Percentiles rank a stretch among this genome's conserved stretches.
phyloP scores from a whole-genome alignment of 2,888 invertebrate genomes.

The Sarcophaga caerulescens region DNA sequence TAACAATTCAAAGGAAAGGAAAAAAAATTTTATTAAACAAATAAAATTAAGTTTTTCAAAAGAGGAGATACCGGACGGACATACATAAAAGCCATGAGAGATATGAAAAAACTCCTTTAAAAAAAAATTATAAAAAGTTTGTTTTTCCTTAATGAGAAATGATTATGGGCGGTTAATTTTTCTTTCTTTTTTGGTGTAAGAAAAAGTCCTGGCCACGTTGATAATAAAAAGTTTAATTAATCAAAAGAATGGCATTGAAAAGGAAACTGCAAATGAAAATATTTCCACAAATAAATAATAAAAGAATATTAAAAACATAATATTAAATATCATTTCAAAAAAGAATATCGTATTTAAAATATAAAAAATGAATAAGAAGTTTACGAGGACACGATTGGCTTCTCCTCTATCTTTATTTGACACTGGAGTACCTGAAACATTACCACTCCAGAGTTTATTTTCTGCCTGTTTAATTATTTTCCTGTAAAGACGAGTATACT shows the following conservation, averaged over 20 bases:
- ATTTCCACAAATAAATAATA: neutral
- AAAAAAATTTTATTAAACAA: conserved; percentile 53
- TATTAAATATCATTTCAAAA: too few relatives aligned
- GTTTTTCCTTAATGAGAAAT: conserved; percentile 62
- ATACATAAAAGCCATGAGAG: neutral
- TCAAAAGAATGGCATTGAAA: conserved; percentile 55
- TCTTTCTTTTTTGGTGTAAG: conserved; percentile 1
- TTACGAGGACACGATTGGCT: too few relatives aligned
- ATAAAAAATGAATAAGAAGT: too few relatives aligned
- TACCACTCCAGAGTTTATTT: too few relatives aligned
- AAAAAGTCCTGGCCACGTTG: conserved; percentile 32
- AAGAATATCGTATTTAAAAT: too few relatives aligned
- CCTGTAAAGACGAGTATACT: too few relatives aligned
- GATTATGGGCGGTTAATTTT: conserved; percentile 63
- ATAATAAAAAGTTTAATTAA: conserved; percentile 66
- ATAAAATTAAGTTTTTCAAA: conserved; percentile 58
- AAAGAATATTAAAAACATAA: neutral
- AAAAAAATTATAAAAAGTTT: conserved; percentile 49
- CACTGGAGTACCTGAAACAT: too few relatives aligned
- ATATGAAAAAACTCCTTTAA: conserved; percentile 11
- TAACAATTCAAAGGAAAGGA: neutral
- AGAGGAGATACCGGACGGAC: conserved; percentile 49
- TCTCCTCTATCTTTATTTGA: too few relatives aligned
- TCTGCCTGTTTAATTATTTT: too few relatives aligned
- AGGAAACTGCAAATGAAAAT: neutral